Base-by-base conservation (phyloP, 1,140 invertebrate genomes). In the Ostrea edulis region DNA sequence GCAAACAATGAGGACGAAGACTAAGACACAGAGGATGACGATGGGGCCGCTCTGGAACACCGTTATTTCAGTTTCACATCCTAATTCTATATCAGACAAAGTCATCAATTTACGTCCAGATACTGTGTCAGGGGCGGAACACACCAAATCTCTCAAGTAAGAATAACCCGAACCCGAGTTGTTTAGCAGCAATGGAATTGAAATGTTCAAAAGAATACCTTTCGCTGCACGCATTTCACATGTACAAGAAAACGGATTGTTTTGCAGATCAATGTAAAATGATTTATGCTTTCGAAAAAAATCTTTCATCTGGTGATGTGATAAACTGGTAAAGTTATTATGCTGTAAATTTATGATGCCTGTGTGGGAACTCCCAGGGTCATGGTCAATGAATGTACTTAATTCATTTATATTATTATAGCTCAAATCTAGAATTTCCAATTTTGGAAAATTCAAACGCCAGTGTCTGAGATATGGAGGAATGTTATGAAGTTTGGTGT, bases 211-310 rank as follows among this genome's bases (percentile, higher is more conserved):
- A 0, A 89, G 29, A 65, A 68, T 82, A 51, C 82, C 17, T 17
- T 87, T 35, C 62, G 68, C 82, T 85, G 82, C 89, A 68, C 81
- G 68, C 65, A 85, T 89, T 88, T 87, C 82, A 89, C 90, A 91
- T 77, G 84, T 86, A 82, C 90, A 91, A 8, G 12, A 52, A 65
- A 89, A 89, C 8, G 88, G 90, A 71, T 91, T 91, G 25, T 87
- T 84, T 58, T 55, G 25, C 44, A 91, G 51, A 77, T 91, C 54
- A 54, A 88, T 25, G 3, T 86, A 71, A 52, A 84, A 52, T n/a
- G 65, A 71, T 14, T 22, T 68, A n/a, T 87, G 35, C 82, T 68
- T 17, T 22, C 55, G 20, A 0, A 89, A 52, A 8, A 8, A 58
- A 20, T 8, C 29, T 71, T 71, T 22, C 0, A 89, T 35, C 14